Evolutionary conservation across 2,888 invertebrate species (phyloP), one percentile per base, ranked within the genome.

Genomic region (Amblyjoppa proteus): DNA sequence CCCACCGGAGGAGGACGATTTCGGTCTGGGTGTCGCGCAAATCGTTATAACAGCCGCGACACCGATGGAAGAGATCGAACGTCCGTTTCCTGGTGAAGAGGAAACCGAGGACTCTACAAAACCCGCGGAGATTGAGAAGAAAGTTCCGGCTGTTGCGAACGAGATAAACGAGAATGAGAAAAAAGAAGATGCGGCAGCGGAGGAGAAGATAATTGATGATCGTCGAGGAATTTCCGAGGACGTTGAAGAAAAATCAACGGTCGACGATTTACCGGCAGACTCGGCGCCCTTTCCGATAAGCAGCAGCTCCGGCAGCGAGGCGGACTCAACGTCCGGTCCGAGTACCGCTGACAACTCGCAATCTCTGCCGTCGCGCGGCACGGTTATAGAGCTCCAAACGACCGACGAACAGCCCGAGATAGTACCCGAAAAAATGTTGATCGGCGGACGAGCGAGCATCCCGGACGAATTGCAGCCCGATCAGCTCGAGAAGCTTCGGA

Each of bases 41-140:
- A 98, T 98, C 90, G 98, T 98, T 83, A 98, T 98, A 94, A 98
- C 98, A 69, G 98, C 98, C 78, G 98, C 98, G 88, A 98, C 98
- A 64, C 98, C 98, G 66, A 98, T 98, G 97, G 98, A 98, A 94
- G 97, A 98, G 92, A 96, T 97, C 58, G 97, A 97, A 89, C 96
- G 96, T 92, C 96, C 96, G 51, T 97, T 97, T 94, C 97, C 97
- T 16, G 96, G 97, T 3, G 92, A 95, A 9, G 94, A 94, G 31
- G 92, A 93, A 77, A 87, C 92, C 3, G 88, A 88, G 49, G 89
- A 89, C 16, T 85, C 87, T 38, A 86, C 71, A 1, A 89, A 91
- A 70, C 86, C 89, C 0, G 78, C 77, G 0, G 76, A 77, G 7
- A 31, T 66, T 16, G 71, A 71, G 6, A 28, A 71, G 20, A 31